Evolutionary conservation across 2,113 vertebrate genomes (phyloP), one percentile per base, ranked within the genome.

Genomic region (Maccullochella peelii): DNA sequence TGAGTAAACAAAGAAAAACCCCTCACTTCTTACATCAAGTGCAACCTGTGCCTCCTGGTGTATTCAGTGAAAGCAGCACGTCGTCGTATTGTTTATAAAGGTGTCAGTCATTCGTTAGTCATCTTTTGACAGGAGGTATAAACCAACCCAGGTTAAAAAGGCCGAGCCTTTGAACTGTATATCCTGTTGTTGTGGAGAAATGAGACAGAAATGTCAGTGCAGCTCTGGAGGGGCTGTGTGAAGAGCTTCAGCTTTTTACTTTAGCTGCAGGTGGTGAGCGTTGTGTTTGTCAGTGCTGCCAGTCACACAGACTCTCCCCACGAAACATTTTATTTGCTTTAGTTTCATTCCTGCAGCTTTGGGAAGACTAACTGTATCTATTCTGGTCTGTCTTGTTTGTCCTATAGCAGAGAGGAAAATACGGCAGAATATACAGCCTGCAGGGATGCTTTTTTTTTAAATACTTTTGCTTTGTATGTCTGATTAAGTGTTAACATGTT

Each of bases 211-310:
- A 72, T 84, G 86, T 90, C 84, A 86, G 76, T 62, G 62, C 72
- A 52, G 52, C 77, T 84, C 65, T 71, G 71, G 55, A 77, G 77
- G 54, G 73, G 40, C 54, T 76, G 73, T 21, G 54, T 68, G 85
- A 66, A 8, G 49, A 76, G 61, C 74, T 42, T 76, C 57, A 58
- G 57, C 25, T 84, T 63, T 47, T 38, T 62, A 18, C 40, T 77
- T 47, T 33, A 59, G 84, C 86, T 86, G 91, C 94, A 91, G 93
- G 92, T 89, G 94, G 86, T 95, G 47, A 21, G 33, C 23, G 0
- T 33, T 33, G 36, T 18, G 40, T 79, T 63, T 84, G 38, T 63
- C 57, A 30, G 25, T 63, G 75, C 55, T 78, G 63, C 52, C 80
- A 65, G 52, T 66, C 59, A 63, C 71, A 67, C 50, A 54, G 1